A percentile compares a stretch with the other conserved stretches of the same genome.
phyloP scores from a whole-genome alignment of 2,888 invertebrate species.

The Drosophila imparisetae region DNA sequence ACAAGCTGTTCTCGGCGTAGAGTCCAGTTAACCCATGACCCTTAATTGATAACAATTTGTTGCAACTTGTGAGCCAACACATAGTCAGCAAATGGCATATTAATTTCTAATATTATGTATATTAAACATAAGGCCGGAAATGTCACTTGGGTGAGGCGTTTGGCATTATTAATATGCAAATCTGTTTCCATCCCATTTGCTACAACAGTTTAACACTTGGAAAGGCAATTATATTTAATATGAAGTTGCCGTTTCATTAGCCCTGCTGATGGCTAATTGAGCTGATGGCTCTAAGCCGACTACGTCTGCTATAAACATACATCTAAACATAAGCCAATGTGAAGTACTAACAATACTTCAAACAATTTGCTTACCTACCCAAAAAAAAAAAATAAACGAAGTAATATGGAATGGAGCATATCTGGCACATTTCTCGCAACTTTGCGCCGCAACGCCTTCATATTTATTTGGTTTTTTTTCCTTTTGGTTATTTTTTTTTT shows the following conservation, averaged over 20 bases:
- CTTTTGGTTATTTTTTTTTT: slow-evolving; percentile 14
- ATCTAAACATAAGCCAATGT: slow-evolving; percentile 58
- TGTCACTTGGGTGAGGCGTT: slow-evolving; percentile 17
- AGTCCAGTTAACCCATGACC: slow-evolving; percentile 36
- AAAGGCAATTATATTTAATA: slow-evolving; percentile 27
- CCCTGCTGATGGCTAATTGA: slow-evolving; percentile 45
- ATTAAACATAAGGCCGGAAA: slow-evolving; percentile 25
- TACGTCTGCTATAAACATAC: slow-evolving; percentile 43
- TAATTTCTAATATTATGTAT: slow-evolving; percentile 35
- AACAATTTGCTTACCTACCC: slow-evolving; percentile 74
- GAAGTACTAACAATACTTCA: slow-evolving; percentile 68
- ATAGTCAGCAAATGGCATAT: slow-evolving; percentile 39
- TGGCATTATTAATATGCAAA: slow-evolving; percentile 41
- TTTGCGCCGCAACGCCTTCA: slow-evolving; percentile 63
- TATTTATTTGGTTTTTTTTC: slow-evolving; percentile 18
- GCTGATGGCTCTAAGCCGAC: slow-evolving; percentile 36
- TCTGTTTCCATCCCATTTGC: not conserved
- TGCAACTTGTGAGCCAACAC: slow-evolving; percentile 29
- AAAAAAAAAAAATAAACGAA: slow-evolving; percentile 42
- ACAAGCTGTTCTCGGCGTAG: not conserved
- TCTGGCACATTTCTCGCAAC: slow-evolving; percentile 58
- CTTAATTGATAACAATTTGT: slow-evolving; percentile 58
- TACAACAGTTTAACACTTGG: slow-evolving; percentile 35
- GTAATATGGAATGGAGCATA: slow-evolving; percentile 22
- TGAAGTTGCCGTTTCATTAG: slow-evolving; percentile 29